phyloP scores from a whole-genome alignment of 2,888 invertebrate genomes.

The Ochropleura plecta region DNA sequence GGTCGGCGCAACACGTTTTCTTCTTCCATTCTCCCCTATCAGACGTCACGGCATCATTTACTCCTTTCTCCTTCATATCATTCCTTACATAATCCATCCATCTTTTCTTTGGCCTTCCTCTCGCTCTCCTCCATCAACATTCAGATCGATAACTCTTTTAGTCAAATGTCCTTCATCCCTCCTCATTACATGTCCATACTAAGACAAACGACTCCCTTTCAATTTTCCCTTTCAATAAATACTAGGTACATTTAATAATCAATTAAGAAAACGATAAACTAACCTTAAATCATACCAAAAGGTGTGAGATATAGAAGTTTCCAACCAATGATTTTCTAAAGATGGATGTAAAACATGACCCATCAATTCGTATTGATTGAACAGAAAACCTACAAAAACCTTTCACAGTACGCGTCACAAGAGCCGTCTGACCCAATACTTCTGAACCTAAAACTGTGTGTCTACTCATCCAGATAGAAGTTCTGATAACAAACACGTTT shows the following conservation, averaged over 20 bases:
- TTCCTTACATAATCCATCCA: too few relatives aligned
- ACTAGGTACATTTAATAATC: not conserved
- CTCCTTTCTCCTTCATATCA: too few relatives aligned
- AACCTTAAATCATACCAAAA: not conserved
- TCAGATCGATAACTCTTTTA: too few relatives aligned
- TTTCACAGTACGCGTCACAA: slow-evolving; percentile 12
- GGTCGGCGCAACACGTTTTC: too few relatives aligned
- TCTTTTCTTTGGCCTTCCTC: too few relatives aligned
- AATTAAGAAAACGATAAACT: not conserved
- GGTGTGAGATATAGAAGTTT: not conserved
- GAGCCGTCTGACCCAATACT: slow-evolving; percentile 36
- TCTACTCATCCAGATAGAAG: slow-evolving; percentile 34
- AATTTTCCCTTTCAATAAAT: too few relatives aligned
- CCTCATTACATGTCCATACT: too few relatives aligned
- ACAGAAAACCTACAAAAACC: slow-evolving; percentile 19
- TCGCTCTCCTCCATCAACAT: too few relatives aligned
- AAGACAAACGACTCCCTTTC: too few relatives aligned
- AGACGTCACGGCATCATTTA: too few relatives aligned
- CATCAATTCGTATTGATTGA: slow-evolving; percentile 28
- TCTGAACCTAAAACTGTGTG: slow-evolving; percentile 26
- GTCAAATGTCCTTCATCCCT: too few relatives aligned
- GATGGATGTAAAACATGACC: slow-evolving; percentile 1
- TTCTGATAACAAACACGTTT: slow-evolving; percentile 39
- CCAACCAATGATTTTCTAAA: not conserved
- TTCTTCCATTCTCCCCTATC: too few relatives aligned